Base-by-base conservation (phyloP, 2,113 vertebrate genomes). In the Tilapia sparmanii region DNA sequence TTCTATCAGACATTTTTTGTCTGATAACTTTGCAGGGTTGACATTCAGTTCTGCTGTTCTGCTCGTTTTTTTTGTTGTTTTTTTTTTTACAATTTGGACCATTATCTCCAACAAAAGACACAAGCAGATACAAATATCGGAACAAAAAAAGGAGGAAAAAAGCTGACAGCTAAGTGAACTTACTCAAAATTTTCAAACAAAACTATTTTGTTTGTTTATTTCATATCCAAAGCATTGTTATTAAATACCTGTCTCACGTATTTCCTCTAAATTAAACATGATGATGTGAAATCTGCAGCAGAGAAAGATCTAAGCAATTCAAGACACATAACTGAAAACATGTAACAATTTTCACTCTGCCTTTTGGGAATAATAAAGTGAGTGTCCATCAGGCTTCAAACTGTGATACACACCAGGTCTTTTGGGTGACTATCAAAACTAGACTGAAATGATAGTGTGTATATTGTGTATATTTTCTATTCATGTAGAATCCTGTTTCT, bases 51-150 rank as follows among this genome's bases (percentile, higher is more conserved):
- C 5, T 42, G 35, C 35, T 42, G 35, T 22, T 57, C 24, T 10
- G 55, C 55, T 29, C 8, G 1, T 1, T 22, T 54, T 24, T 11
- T 6, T 1, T 0, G 0, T 10, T 9, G 0, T 0, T 5, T 5
- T 35, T 5, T 35, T 38, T 66, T 63, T 8, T 33, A 63, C 2
- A 66, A 35, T 35, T 66, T 66, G 31, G 18, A n/a, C 18, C 61
- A n/a, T 35, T 35, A 38, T 66, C 61, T 66, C 31, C 61, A 38
- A n/a, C 61, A 66, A 66, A 66, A 19, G 61, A 5, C 61, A 38
- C 10, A 13, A 38, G 10, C 61, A n/a, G 10, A 66, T n/a, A 38
- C 18, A 66, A 66, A 38, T 66, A 66, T n/a, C 19, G 0, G 3
- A 66, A 3, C 11, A 66, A 66, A 66, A 61, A 66, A n/a, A 66